A percentile compares a stretch with the other conserved stretches of the same genome.
Evolutionary conservation across 2,888 invertebrate genomes (phyloP).

Genomic region (Apodemia zela): DNA sequence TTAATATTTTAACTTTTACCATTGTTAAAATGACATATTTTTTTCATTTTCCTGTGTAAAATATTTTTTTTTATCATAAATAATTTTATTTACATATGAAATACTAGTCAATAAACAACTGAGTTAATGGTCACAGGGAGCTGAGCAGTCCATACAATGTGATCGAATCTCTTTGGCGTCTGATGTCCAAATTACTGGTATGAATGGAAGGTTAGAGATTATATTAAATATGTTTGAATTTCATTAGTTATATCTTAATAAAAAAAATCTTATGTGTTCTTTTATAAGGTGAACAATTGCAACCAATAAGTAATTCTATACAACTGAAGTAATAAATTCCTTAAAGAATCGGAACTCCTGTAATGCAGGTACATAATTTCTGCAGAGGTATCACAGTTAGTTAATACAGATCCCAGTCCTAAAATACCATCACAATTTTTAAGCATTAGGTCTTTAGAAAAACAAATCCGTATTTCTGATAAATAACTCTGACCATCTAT

Average conservation of each 20-base stretch:
- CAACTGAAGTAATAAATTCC: slow-evolving; percentile 65
- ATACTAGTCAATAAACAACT: too few species aligned
- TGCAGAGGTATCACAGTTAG: slow-evolving; percentile 80
- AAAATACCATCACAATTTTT: slow-evolving; percentile 83
- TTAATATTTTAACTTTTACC: too few species aligned
- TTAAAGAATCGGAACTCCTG: slow-evolving; percentile 46
- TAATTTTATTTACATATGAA: too few species aligned
- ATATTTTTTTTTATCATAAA: too few species aligned
- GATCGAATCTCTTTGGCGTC: too few species aligned
- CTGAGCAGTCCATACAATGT: too few species aligned
- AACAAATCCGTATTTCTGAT: slow-evolving; percentile 87
- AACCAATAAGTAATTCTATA: slow-evolving; percentile 80
- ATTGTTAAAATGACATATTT: too few species aligned
- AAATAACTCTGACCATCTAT: slow-evolving; percentile 82
- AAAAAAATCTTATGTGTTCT: not conserved
- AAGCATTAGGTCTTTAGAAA: slow-evolving; percentile 83
- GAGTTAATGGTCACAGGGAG: too few species aligned
- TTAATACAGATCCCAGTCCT: slow-evolving; percentile 61
- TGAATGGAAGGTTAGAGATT: not conserved
- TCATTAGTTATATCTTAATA: not conserved
- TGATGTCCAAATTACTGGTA: not conserved
- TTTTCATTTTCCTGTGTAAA: too few species aligned
- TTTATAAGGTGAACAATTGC: slow-evolving; percentile 41
- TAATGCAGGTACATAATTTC: slow-evolving; percentile 79
- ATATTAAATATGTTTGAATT: not conserved